Conservation (phyloP, 2,888 invertebrate genomes). For the Cosmorhoe ocellata region DNA sequence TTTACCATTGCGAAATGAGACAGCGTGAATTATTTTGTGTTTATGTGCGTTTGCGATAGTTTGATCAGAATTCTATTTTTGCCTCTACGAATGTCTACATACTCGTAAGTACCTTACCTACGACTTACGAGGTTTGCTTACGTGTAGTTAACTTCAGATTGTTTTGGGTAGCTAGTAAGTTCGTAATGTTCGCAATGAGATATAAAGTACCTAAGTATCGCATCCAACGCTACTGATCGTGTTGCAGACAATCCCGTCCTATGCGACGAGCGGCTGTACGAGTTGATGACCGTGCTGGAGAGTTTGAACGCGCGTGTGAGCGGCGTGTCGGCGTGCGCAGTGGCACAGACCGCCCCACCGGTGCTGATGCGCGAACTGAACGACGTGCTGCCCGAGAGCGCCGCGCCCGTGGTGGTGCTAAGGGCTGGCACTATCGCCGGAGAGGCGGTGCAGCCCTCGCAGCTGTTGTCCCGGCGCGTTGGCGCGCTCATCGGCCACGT, state of each 20-base stretch:
- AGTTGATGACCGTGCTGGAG: constrained; percentile 86
- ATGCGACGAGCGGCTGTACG: constrained; percentile 88
- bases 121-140: constrained; percentile 7
- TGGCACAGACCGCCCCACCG: constrained; percentile 57
- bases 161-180: not conserved
- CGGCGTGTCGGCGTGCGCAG: constrained; percentile 84
- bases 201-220: not conserved
- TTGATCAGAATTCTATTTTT: not conserved
- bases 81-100: constrained; percentile 10
- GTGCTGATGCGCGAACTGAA: constrained; percentile 64
- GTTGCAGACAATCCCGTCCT: constrained; percentile 90
- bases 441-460: constrained; percentile 42
- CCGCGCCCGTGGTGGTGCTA: constrained; percentile 58
- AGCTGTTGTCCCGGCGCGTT: constrained; percentile 61
- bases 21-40: constrained; percentile 32
- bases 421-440: constrained; percentile 4
- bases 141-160: not conserved
- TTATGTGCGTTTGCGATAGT: constrained; percentile 4
- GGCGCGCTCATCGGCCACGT: constrained; percentile 68
- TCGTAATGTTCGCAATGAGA: too few relatives aligned
- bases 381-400: constrained; percentile 54
- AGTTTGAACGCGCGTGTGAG: constrained; percentile 88
- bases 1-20: constrained; percentile 21
- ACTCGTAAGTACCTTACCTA: too few relatives aligned
- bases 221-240: not conserved